Base-by-base conservation (phyloP, 1,140 invertebrate species). In the Rhopalosiphum padi region DNA sequence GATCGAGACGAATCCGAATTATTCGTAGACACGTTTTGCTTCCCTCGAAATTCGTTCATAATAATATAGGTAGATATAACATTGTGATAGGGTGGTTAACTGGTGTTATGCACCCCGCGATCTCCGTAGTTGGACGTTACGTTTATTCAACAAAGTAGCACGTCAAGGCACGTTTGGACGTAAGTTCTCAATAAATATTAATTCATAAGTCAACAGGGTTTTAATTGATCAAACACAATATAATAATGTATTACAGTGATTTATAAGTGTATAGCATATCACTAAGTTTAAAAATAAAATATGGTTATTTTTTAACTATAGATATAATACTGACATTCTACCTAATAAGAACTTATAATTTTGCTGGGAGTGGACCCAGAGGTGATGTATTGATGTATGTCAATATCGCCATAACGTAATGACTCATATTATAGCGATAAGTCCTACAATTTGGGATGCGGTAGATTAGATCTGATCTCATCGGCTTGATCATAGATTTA, bases 1-100 rank as follows among this genome's bases (percentile, higher is more conserved):
- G n/a, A 77, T 77, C 60, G 60, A 77, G 60, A 77, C 60, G 60
- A 77, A 77, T 77, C n/a, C 30, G 60, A 35, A 77, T 77, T 77
- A 77, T 77, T 77, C 60, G 30, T n/a, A 77, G 18, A 18, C 60
- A 77, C 60, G 60, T 77, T n/a, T 77, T 18, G 30, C 60, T n/a
- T n/a, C 30, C 60, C 30, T 11, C 9, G 60, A 21, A 77, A 77
- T n/a, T 5, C 60, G 30, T 77, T 6, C 3, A 77, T n/a, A 77
- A 68, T 15, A 25, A 55, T 9, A 55, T 55, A n/a, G 25, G 60
- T 30, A 30, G 60, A 18, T n/a, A 35, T 18, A 18, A n/a, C n/a
- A 77, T n/a, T 15, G 25, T 25, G 60, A 30, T n/a, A 35, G 60
- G 60, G 60, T 6, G 15, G 30, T 77, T 6, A 6, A 77, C 60